Conservation (phyloP, 2,113 vertebrate genomes). For the Tachysurus fulvidraco region DNA sequence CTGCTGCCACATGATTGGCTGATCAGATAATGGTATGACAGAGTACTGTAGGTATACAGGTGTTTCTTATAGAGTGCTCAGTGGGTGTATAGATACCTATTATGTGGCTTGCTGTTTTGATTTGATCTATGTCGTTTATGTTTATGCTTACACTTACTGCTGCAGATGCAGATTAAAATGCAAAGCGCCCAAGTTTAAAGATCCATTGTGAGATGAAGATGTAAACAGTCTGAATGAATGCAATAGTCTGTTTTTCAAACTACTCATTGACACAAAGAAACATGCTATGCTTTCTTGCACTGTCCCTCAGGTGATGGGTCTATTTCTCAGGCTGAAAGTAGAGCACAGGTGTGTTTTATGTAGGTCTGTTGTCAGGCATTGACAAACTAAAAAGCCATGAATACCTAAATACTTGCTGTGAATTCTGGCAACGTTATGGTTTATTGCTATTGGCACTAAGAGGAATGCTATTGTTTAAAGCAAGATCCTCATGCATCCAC, state of each 20-base stretch:
- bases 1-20: no score
- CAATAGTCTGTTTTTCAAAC: not conserved
- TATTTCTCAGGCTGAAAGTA: conserved; percentile 65
- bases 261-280: conserved; percentile 40
- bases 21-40: no score
- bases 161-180: not conserved
- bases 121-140: not conserved
- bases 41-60: no score
- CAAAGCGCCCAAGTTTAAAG: not conserved
- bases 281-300: not conserved
- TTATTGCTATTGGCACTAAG: conserved; percentile 76
- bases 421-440: conserved; percentile 72
- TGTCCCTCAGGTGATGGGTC: conserved; percentile 49
- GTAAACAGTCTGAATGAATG: not conserved
- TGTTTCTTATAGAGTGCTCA: no score
- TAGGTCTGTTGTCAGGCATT: conserved; percentile 67
- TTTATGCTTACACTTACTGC: not conserved
- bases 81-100: not conserved
- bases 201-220: not conserved
- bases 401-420: conserved; percentile 72
- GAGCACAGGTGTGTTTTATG: conserved; percentile 77
- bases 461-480: conserved; percentile 52
- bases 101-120: not conserved
- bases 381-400: conserved; percentile 60
- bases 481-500: not conserved